Evolutionary conservation across 2,113 vertebrate genomes (phyloP).

Genomic region (Ancistrus triradiatus): DNA sequence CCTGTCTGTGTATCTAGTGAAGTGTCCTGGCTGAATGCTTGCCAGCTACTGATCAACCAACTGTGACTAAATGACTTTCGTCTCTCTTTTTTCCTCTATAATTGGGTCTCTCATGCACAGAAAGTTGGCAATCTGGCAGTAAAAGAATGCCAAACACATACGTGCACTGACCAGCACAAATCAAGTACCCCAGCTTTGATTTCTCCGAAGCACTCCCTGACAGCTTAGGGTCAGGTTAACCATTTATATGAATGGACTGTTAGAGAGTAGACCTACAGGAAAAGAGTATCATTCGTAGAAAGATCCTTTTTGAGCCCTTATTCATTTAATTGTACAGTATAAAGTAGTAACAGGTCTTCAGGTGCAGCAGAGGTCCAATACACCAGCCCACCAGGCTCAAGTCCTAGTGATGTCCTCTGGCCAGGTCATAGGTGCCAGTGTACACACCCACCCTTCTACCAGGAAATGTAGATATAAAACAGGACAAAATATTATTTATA

Average conservation of each 20-base stretch:
- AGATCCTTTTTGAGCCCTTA: too few species aligned
- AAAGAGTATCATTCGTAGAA: too few species aligned
- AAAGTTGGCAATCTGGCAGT: slow-evolving; percentile 48
- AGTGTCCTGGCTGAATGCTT: slow-evolving; percentile 33
- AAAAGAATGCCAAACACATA: slow-evolving; percentile 59
- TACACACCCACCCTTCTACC: too few species aligned
- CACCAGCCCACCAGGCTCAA: too few species aligned
- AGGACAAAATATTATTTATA: too few species aligned
- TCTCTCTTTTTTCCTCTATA: slow-evolving; percentile 52
- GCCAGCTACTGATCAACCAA: slow-evolving; percentile 52
- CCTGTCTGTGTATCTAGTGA: slow-evolving; percentile 28
- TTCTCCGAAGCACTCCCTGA: slow-evolving; percentile 4
- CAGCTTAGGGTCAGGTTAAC: slow-evolving; percentile 2
- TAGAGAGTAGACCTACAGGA: too few species aligned
- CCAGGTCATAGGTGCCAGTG: too few species aligned
- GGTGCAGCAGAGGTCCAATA: too few species aligned
- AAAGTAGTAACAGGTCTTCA: too few species aligned
- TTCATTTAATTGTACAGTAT: too few species aligned
- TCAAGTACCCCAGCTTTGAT: slow-evolving; percentile 21
- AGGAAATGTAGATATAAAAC: too few species aligned
- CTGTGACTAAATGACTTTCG: slow-evolving; percentile 65
- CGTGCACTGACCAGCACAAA: slow-evolving; percentile 22
- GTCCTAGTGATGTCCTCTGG: too few species aligned
- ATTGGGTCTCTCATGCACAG: slow-evolving; percentile 65
- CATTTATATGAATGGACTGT: neutral